phyloP scores from a whole-genome alignment of 92 coral and sea anemone genomes.

The Chrysogorgia sp. region DNA sequence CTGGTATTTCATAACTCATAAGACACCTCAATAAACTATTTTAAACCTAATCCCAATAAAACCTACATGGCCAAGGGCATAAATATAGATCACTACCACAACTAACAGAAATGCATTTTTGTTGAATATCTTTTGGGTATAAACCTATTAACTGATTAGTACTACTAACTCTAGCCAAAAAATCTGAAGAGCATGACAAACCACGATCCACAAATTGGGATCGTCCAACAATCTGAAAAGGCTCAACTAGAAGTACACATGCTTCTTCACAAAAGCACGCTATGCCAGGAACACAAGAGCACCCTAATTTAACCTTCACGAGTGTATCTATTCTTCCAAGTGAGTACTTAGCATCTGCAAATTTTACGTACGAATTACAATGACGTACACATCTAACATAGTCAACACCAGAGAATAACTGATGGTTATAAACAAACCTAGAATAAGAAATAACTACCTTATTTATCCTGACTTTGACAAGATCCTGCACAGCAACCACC shows the following conservation, averaged over 20 bases:
- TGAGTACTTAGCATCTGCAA: not conserved
- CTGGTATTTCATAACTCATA: not conserved
- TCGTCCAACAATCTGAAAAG: not conserved
- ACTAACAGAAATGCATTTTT: not conserved
- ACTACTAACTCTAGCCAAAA: not conserved
- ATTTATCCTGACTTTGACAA: not conserved
- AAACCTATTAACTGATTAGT: not conserved
- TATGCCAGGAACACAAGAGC: not conserved
- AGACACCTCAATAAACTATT: not conserved
- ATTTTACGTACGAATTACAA: not conserved
- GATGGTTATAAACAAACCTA: conserved; percentile 8
- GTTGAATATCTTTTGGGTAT: not conserved
- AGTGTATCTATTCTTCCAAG: not conserved
- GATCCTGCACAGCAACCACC: not conserved
- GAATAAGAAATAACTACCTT: not conserved
- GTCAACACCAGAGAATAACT: not conserved
- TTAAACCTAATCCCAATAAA: not conserved
- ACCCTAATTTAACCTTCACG: not conserved
- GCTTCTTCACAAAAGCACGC: not conserved
- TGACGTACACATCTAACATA: not conserved
- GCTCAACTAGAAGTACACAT: not conserved
- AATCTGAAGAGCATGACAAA: not conserved
- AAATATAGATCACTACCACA: not conserved
- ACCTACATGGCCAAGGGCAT: not conserved
- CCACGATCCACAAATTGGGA: not conserved